These are phyloP conservation scores for Falco novaeseelandiae DNA, from an alignment of 2,797 vertebrate genomes.

Conservation along the genomic window DNA sequence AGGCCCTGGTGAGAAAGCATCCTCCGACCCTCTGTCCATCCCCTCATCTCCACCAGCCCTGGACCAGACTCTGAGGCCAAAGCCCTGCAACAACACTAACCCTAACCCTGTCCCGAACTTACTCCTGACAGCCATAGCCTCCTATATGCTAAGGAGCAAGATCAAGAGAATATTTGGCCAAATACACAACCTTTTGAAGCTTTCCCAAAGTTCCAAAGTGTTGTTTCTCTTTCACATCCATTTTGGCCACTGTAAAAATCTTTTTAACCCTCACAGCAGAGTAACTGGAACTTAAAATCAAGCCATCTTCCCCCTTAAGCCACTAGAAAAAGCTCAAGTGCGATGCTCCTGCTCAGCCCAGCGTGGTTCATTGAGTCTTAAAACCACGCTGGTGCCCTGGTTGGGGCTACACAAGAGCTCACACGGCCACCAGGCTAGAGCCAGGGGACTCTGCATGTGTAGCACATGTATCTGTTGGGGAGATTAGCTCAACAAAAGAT, in stretches of 20 bases:
- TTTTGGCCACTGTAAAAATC: not conserved
- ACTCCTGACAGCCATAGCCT: not conserved
- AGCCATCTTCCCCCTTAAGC: not conserved
- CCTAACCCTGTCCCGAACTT: not conserved
- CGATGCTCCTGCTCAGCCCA: not conserved
- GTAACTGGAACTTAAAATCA: not conserved
- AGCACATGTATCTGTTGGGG: not conserved
- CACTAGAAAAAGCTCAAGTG: not conserved
- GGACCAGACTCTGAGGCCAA: not conserved
- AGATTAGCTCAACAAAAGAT: not conserved
- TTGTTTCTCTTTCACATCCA: not conserved
- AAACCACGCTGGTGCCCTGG: not conserved
- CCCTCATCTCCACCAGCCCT: not conserved
- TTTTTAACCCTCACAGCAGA: rapidly evolving
- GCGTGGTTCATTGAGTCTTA: not conserved
- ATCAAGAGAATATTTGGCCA: not conserved
- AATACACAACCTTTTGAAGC: not conserved
- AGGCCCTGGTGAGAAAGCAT: not conserved
- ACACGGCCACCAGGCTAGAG: not conserved
- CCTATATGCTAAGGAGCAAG: not conserved
- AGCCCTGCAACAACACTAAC: not conserved
- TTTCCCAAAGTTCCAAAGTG: not conserved
- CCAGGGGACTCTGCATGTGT: not conserved
- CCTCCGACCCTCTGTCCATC: not conserved
- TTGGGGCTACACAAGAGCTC: not conserved